Evolutionary conservation across 2,797 vertebrate species (phyloP), one percentile per base, ranked within the genome.

Genomic region (Pseudochaenichthys georgianus): DNA sequence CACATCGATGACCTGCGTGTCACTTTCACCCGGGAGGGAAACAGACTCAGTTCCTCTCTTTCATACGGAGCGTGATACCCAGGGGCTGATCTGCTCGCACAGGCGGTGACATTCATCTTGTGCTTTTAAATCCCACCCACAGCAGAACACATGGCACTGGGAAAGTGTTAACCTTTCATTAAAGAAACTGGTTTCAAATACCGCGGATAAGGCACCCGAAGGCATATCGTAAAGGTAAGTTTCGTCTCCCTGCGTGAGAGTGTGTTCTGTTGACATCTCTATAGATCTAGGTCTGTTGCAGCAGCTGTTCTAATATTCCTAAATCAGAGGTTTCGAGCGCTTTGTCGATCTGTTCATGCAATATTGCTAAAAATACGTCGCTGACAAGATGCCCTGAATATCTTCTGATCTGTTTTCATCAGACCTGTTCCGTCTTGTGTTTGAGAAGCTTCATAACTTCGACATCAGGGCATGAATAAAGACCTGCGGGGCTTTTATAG

Each of bases 371-470:
- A 28, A 28, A 5, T 28, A 28, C 3, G n/a, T n/a, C n/a, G n/a
- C 21, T 21, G 4, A 28, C 4, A 28, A 4, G 4, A 28, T 28
- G 28, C 28, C 28, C 28, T 28, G 4, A 28, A 5, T 28, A 28
- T 53, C 50, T 59, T 70, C 46, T 34, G 73, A 53, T 67, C 16
- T 21, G 16, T 82, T 72, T 75, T 65, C 66, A 68, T 76, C 45
- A 51, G 65, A 75, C 89, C 6, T 84, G 90, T 90, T 80, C 78
- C 16, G 75, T 87, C 91, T 81, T 87, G 90, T 85, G 82, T 85
- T 77, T 48, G 8, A 60, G 71, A 67, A 15, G 66, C 55, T 73
- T 81, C 82, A 83, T 84, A 87, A 70, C 87, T 82, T 60, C 17
- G 72, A 47, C 19, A 51, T 84, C 42, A 71, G 54, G 43, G 82